Evolutionary conservation across 2,113 vertebrate species (phyloP).

Genomic region (Lamprotornis superbus): DNA sequence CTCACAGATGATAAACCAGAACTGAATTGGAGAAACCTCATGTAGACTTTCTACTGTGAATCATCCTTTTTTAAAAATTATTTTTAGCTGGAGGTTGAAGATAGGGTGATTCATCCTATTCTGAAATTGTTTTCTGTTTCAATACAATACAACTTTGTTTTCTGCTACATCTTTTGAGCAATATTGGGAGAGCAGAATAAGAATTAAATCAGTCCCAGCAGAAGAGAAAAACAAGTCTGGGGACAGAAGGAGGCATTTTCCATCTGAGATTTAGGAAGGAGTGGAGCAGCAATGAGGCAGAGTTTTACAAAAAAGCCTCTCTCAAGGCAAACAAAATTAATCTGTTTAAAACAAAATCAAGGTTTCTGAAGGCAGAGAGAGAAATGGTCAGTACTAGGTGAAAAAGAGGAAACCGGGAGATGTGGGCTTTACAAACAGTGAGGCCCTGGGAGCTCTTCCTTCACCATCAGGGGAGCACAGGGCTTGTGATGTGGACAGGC

Average conservation of each 20-base stretch:
- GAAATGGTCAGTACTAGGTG: background rate
- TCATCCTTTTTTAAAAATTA: slow-evolving; percentile 46
- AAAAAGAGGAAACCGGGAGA: background rate
- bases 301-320: background rate
- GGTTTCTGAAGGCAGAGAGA: background rate
- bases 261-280: background rate
- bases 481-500: background rate
- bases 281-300: background rate
- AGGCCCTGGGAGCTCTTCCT: background rate
- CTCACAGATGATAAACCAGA: slow-evolving; percentile 41
- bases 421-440: background rate
- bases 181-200: background rate
- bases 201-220: background rate
- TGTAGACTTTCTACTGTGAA: slow-evolving; percentile 72
- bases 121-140: slow-evolving; percentile 46
- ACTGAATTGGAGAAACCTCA: slow-evolving; percentile 56
- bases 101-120: slow-evolving; percentile 66
- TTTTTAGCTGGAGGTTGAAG: slow-evolving; percentile 31
- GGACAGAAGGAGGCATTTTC: background rate
- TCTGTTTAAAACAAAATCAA: background rate
- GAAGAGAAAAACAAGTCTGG: background rate
- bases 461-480: background rate
- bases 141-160: slow-evolving; percentile 16
- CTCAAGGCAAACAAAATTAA: background rate
- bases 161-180: slow-evolving; percentile 9